Evolutionary conservation across 2,797 vertebrate genomes (phyloP).

Genomic region (Semotilus atromaculatus): DNA sequence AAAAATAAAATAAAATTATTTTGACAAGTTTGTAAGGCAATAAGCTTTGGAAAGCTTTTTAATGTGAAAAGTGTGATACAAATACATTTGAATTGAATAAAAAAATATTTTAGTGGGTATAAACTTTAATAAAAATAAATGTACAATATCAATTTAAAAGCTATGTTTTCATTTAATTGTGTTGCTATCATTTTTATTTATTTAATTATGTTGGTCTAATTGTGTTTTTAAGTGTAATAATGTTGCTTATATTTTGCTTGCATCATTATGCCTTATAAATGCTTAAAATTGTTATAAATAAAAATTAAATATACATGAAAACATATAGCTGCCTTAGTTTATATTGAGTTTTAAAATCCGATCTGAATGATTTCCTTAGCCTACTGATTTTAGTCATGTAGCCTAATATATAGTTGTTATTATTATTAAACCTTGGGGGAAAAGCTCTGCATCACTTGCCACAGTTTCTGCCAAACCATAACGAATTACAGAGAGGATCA

Average conservation of each 20-base stretch:
- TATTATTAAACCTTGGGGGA: background rate
- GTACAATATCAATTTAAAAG: background rate
- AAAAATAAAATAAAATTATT: too few species aligned
- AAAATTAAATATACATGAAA: background rate
- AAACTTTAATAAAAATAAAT: background rate
- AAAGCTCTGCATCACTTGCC: background rate
- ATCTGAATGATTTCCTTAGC: background rate
- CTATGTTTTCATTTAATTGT: background rate
- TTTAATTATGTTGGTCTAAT: background rate
- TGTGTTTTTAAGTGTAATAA: background rate
- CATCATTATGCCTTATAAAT: background rate
- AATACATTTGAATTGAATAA: background rate
- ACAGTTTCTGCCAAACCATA: constrained; percentile 41
- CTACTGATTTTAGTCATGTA: background rate
- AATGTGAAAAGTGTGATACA: background rate
- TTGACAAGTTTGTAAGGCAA: background rate
- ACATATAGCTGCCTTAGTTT: too few species aligned
- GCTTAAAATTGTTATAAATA: background rate
- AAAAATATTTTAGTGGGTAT: background rate
- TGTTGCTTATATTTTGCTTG: background rate
- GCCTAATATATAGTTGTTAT: background rate
- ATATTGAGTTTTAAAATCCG: background rate
- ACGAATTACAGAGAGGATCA: constrained; percentile 45
- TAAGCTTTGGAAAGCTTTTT: too few species aligned
- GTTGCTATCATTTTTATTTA: background rate